Evolutionary conservation across 1,140 invertebrate species (phyloP).

Genomic region (Panonychus citri): DNA sequence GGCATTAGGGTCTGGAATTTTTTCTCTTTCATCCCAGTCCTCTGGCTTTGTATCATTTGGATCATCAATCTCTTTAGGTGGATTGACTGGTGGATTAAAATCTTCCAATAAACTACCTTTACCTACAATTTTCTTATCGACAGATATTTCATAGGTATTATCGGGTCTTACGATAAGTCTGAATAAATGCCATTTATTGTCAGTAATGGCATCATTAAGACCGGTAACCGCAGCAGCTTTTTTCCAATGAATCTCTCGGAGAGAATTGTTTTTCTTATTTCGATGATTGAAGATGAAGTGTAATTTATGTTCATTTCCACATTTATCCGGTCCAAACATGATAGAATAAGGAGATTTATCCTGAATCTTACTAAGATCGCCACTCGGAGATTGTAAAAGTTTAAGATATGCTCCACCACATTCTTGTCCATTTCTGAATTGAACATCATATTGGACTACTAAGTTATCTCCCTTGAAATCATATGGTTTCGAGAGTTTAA

Average conservation of each 20-base stretch:
- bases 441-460: constrained; percentile 61
- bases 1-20: constrained; percentile 22
- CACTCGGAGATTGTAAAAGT: constrained; percentile 39
- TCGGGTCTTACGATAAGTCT: constrained; percentile 69
- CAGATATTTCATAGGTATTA: constrained; percentile 40
- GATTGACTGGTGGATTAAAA: constrained; percentile 78
- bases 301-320: constrained; percentile 80
- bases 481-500: constrained; percentile 54
- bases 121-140: constrained; percentile 50
- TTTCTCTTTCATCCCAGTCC: constrained; percentile 93
- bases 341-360: constrained; percentile 93
- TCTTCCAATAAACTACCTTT: constrained; percentile 66
- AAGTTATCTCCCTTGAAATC: constrained; percentile 53
- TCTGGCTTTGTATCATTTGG: constrained; percentile 64
- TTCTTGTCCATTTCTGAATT: constrained; percentile 76
- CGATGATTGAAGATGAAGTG: constrained; percentile 94
- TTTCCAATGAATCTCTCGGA: constrained; percentile 55
- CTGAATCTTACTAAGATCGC: constrained; percentile 54
- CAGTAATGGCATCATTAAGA: constrained; percentile 69
- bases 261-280: constrained; percentile 70
- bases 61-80: constrained; percentile 83
- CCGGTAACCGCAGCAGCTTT: constrained; percentile 27
- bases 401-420: constrained; percentile 97
- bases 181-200: constrained; percentile 85
- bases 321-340: constrained; percentile 99